Percentiles rank a stretch among this genome's conserved stretches.
Conservation (phyloP, 64 coral and sea anemone species). For the Dendronephthya gigantea region DNA sequence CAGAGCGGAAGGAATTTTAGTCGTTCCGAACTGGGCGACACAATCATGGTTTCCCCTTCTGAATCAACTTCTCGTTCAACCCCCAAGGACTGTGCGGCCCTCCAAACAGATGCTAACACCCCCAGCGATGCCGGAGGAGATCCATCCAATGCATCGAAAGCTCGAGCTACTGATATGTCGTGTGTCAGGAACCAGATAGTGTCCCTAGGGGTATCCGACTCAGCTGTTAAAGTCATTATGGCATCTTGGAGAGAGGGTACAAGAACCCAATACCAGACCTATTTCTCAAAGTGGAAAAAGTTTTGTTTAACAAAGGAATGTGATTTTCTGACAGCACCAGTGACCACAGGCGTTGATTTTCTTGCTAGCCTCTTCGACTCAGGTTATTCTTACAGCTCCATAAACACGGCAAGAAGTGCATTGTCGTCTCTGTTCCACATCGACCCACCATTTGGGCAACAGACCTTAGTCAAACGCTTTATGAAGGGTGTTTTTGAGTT, state of each 20-base stretch:
- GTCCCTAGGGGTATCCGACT: not conserved
- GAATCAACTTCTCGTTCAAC: conserved; percentile 6
- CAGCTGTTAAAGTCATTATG: not conserved
- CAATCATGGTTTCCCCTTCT: conserved; percentile 48
- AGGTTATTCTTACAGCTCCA: conserved; percentile 40
- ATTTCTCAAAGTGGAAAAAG: conserved; percentile 31
- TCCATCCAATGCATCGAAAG: not conserved
- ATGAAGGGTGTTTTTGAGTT: conserved; percentile 32
- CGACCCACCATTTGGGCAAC: conserved; percentile 20
- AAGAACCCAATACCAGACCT: conserved; percentile 30
- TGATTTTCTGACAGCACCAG: conserved; percentile 20
- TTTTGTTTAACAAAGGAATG: conserved; percentile 21
- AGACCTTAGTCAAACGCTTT: conserved; percentile 34
- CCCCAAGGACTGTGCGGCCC: not conserved
- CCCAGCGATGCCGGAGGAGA: not conserved
- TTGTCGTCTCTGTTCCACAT: conserved; percentile 20
- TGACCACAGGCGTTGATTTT: conserved; percentile 24
- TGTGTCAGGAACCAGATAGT: not conserved
- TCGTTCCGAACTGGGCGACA: conserved; percentile 37
- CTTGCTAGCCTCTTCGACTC: conserved; percentile 10
- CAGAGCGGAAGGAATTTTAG: conserved; percentile 21
- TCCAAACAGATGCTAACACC: not conserved
- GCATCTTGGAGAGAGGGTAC: conserved; percentile 4
- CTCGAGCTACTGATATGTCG: not conserved
- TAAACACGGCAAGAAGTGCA: conserved; percentile 41